Conservation (phyloP, 1,140 invertebrate genomes). For the Zaprionus vittiger region DNA sequence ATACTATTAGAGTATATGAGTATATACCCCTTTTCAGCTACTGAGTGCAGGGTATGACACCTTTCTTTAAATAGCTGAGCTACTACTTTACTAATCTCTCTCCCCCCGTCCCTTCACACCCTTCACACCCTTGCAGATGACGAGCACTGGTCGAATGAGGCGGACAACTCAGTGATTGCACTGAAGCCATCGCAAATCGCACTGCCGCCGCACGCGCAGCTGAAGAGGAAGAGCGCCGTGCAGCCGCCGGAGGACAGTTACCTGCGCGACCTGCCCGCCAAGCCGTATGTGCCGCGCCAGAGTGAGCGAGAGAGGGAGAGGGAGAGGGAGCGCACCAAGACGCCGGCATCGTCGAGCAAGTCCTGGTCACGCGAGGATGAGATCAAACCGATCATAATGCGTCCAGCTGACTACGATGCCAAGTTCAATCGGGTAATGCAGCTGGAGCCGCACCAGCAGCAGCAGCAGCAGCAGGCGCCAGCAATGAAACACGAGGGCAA, state of each 20-base stretch:
- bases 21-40: too few relatives aligned
- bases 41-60: neutral
- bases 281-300: conserved; percentile 71
- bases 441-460: conserved; percentile 54
- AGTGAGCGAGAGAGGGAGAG: conserved; percentile 45
- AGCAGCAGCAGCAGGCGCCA: neutral
- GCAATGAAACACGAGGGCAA: conserved; percentile 37
- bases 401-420: conserved; percentile 80
- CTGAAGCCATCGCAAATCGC: conserved; percentile 79
- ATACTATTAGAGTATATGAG: too few relatives aligned
- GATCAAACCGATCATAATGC: conserved; percentile 78
- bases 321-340: conserved; percentile 58
- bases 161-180: conserved; percentile 80
- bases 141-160: conserved; percentile 82
- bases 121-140: conserved; percentile 53
- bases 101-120: neutral
- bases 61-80: too few relatives aligned
- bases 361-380: conserved; percentile 78
- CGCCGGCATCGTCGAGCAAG: conserved; percentile 58
- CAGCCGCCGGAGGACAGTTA: conserved; percentile 82
- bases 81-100: neutral
- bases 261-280: conserved; percentile 74
- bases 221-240: conserved; percentile 75
- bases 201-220: conserved; percentile 63
- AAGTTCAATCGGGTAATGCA: conserved; percentile 81